These are phyloP conservation scores for Eulimnadia texana DNA, from an alignment of 1,140 invertebrate species.

Conservation along the genomic window DNA sequence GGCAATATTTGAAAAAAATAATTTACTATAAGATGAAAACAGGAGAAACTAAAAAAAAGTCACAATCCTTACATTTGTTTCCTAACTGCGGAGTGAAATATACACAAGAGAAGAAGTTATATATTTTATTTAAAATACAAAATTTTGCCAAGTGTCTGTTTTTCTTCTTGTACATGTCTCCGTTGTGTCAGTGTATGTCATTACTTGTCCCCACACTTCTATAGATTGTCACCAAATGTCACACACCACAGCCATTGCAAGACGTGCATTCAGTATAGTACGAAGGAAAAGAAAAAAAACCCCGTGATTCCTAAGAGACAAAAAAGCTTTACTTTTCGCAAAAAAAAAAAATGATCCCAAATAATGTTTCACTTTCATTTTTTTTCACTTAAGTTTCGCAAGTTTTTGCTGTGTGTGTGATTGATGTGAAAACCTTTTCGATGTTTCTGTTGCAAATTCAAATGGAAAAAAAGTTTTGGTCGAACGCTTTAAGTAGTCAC, in stretches of 20 bases:
- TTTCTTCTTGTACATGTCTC: background rate
- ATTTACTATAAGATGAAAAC: background rate
- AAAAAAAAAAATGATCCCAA: background rate
- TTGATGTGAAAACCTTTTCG: background rate
- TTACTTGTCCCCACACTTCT: background rate
- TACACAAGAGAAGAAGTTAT: background rate
- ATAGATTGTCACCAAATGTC: background rate
- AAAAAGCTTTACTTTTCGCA: background rate
- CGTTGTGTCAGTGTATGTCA: background rate
- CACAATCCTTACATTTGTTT: background rate
- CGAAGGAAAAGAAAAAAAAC: background rate
- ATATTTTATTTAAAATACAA: background rate
- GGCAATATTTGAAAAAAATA: background rate
- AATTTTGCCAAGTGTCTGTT: background rate
- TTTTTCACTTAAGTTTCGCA: background rate
- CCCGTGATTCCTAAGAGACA: background rate
- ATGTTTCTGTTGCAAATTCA: background rate
- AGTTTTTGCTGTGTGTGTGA: background rate
- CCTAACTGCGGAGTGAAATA: background rate
- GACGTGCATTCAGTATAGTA: too few relatives aligned
- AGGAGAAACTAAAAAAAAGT: background rate
- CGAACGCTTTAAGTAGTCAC: background rate
- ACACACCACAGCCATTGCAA: too few relatives aligned
- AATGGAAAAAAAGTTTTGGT: background rate
- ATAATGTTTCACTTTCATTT: background rate